Evolutionary conservation across 2,888 invertebrate genomes (phyloP), one percentile per base, ranked within the genome.

Genomic region (Anthrax anthrax): DNA sequence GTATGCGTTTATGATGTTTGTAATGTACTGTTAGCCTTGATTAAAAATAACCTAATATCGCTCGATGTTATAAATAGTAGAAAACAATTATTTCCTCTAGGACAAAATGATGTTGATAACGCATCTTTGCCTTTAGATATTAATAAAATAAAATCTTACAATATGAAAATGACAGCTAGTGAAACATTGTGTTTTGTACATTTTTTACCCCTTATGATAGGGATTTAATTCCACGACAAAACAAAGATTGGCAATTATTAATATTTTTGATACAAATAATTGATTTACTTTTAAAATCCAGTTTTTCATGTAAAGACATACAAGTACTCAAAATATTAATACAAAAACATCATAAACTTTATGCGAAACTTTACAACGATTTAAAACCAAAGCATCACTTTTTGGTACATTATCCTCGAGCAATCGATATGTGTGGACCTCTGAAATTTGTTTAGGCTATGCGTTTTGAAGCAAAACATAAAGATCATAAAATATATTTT

Each of bases 1-100:
- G 45, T 53, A 39, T 51, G 49, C 41, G 23, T 45, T 16, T 53
- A 50, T 39, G 50, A 50, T 37, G 37, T 52, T 16, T 51, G 49
- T 37, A 50, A 51, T 38, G 29, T 51, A 9, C 17, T 53, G 5
- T 9, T 51, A 18, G 41, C 23, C 3, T 50, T 50, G 34, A 50
- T 53, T 18, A 41, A 49, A 32, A 41, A 48, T 19, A 50, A 50
- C 16, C 36, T 51, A 18, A 18, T 52, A 16, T 43, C 47, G 4
- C 39, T 51, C 42, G 37, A 48, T 16, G 6, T 23, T 23, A 37
- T 52, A 19, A 51, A 51, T 43, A 46, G 43, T 27, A 49, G 51
- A 40, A 51, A 53, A 44, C 42, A 19, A 16, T 16, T 51, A 2
- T 51, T 52, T 42, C 44, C 43, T 16, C 47, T 47, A 12, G 51